Evolutionary conservation across 2,113 vertebrate genomes (phyloP), one percentile per base, ranked within the genome.

Genomic region (Ancistrus triradiatus): DNA sequence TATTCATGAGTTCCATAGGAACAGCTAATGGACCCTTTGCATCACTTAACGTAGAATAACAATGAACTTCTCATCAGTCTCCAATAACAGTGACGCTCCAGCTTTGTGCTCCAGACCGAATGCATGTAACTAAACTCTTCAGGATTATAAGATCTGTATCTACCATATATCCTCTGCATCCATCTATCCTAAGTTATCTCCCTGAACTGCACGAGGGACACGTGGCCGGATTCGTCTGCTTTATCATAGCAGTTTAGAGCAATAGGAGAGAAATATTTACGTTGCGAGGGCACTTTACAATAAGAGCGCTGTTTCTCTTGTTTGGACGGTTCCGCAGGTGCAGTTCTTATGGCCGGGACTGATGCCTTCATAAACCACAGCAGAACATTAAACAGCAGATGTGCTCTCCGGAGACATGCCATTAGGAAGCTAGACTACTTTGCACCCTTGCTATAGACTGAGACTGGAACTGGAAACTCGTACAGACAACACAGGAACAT

Each of bases 321-420:
- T 93, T 92, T 90, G 90, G 90, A 90, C 82, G 87, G 85, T 89
- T 91, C 84, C 86, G 88, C 87, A 88, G 87, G 87, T 92, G 88
- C 78, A 78, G 83, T 80, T 89, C 88, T 90, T 89, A 89, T 85
- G 83, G 87, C 83, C 79, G 82, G 80, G 83, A 84, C 88, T 85
- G 88, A 91, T 90, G 88, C 84, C 74, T 79, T 85, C 80, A 87
- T 91, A 90, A 90, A 91, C 86, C 79, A 77, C 71, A 80, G 82
- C 58, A 82, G 80, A 79, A 83, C 86, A 84, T 88, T 89, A 83
- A 86, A 84, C 33, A 85, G 87, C 88, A 90, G 88, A 89, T 90
- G 83, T 75, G 81, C 82, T 86, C 70, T 65, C 61, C 27, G 63
- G 71, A 81, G 56, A 72, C 58, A n/a, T 65, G 52, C 70, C 64